A percentile compares a stretch with the other conserved stretches of the same genome.
Conservation (phyloP, 1,140 invertebrate genomes). For the Aricia agestis region DNA sequence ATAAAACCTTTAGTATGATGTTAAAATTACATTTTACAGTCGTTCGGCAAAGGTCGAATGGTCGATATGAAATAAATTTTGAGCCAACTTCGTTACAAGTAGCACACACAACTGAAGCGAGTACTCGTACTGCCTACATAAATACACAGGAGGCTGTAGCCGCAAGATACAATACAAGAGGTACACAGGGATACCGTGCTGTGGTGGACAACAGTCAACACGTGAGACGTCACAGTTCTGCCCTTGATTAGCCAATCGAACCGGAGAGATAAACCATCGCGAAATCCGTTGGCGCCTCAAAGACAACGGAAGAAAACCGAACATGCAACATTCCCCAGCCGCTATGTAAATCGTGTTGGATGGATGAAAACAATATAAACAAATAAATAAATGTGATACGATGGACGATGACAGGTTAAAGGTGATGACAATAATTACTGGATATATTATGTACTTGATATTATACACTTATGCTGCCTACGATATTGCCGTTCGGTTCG, state of each 20-base stretch:
- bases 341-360: conserved; percentile 70
- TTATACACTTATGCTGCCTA: conserved; percentile 26
- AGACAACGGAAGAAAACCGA: conserved; percentile 34
- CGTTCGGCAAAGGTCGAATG: neutral
- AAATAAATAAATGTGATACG: conserved; percentile 53
- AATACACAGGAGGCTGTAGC: conserved; percentile 17
- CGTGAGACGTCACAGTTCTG: neutral
- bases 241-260: neutral
- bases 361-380: conserved; percentile 60
- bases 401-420: conserved; percentile 58
- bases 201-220: conserved; percentile 16
- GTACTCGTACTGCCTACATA: conserved; percentile 2
- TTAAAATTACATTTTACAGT: neutral
- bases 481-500: conserved; percentile 19
- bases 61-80: neutral
- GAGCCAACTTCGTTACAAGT: conserved; percentile 5
- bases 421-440: conserved; percentile 42
- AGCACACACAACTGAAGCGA: conserved; percentile 18
- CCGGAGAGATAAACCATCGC: neutral
- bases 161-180: conserved; percentile 18
- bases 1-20: conserved; percentile 3
- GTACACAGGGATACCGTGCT: conserved; percentile 16
- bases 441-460: conserved; percentile 24
- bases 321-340: conserved; percentile 74
- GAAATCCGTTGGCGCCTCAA: conserved; percentile 43